Conservation (phyloP, 2,113 vertebrate species). For the Ctenodactylus gundi region DNA sequence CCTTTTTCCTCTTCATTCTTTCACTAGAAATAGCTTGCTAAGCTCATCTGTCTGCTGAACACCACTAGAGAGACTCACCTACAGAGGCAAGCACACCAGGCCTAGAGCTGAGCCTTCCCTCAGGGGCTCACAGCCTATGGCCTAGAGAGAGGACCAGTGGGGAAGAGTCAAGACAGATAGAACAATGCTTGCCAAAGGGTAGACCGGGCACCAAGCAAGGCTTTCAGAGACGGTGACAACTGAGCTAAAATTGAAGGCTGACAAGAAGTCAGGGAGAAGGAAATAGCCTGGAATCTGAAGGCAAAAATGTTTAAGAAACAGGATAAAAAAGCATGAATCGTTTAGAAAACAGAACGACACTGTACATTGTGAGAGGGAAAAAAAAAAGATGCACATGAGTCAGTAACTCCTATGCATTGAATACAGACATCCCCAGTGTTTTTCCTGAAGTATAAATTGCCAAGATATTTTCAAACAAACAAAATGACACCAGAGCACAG, state of each 20-base stretch:
- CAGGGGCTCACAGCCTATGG: neutral
- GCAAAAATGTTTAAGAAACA: neutral
- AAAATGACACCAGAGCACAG: neutral
- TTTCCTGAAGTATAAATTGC: no score
- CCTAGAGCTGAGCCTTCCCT: neutral
- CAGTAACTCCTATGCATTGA: no score
- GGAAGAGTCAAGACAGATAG: neutral
- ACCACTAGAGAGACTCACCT: neutral
- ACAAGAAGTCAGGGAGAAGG: neutral
- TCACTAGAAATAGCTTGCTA: neutral
- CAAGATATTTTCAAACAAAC: no score
- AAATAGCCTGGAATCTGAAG: neutral
- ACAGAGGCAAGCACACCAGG: neutral
- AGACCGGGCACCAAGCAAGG: neutral
- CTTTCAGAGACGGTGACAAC: neutral
- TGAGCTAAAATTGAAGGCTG: neutral
- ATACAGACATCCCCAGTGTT: no score
- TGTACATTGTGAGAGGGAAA: no score
- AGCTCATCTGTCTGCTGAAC: neutral
- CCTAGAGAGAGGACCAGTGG: neutral
- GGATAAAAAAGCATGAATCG: neutral
- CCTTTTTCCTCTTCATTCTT: neutral
- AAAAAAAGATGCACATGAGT: no score
- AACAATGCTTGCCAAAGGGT: neutral
- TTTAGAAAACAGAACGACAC: neutral